A percentile compares a stretch with the other conserved stretches of the same genome.
phyloP scores from a whole-genome alignment of 2,888 invertebrate genomes.

The Eledona agricola region DNA sequence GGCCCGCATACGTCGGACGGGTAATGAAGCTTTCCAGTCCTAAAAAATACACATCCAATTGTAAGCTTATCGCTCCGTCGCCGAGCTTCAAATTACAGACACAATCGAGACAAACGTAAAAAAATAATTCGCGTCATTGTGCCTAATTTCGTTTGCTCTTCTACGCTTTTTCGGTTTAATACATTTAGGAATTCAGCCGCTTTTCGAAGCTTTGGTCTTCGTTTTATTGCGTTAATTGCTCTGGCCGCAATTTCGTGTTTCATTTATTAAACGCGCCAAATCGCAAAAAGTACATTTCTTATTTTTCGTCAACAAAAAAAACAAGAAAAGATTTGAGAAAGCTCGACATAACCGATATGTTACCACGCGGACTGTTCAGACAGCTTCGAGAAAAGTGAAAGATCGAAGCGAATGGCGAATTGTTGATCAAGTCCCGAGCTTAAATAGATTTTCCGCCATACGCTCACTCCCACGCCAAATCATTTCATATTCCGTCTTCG shows the following conservation, averaged over 20 bases:
- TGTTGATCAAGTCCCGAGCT: constrained; percentile 10
- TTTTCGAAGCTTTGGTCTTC: neutral
- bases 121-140: constrained; percentile 20
- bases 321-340: constrained; percentile 5
- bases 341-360: constrained; percentile 8
- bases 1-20: constrained; percentile 99
- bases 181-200: constrained; percentile 1
- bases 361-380: constrained; percentile 6
- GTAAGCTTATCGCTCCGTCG: too few relatives aligned
- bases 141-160: constrained; percentile 6
- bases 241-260: too few relatives aligned
- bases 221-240: too few relatives aligned
- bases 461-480: neutral
- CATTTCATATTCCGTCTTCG: constrained; percentile 1
- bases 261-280: too few relatives aligned
- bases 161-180: constrained; percentile 7
- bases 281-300: too few relatives aligned
- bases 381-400: constrained; percentile 12
- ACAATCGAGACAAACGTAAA: constrained; percentile 17
- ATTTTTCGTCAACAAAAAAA: too few relatives aligned
- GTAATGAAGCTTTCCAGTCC: constrained; percentile 98
- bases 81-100: too few relatives aligned
- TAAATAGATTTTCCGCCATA: constrained; percentile 8
- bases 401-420: constrained; percentile 9
- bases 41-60: too few relatives aligned